Base-by-base conservation (phyloP, 2,797 vertebrate genomes). In the Hemitrygon akajei region DNA sequence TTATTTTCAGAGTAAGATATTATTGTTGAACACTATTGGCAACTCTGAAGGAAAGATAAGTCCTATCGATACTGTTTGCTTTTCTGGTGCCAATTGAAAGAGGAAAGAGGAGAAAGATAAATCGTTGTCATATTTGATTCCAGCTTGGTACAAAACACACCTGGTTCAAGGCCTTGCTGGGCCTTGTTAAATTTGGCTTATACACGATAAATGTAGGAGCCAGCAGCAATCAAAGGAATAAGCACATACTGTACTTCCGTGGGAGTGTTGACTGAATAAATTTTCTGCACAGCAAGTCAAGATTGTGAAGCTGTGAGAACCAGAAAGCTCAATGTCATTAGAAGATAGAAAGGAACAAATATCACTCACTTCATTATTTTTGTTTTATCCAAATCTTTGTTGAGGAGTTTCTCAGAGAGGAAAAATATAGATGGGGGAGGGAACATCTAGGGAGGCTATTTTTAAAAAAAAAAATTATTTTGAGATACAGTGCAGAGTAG, bases 241-340 rank as follows among this genome's bases (percentile, higher is more conserved):
- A 69, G 86, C 63, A 89, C 86, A 89, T 69, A 89, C n/a, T 89
- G 86, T 87, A 87, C 60, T 87, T 87, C 86, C 60, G 60, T 89
- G 86, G 86, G 86, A 66, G 63, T 89, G 63, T 89, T 89, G 86
- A 89, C 60, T 37, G 86, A 89, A 89, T 89, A 69, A 69, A 40
- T 89, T 69, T 89, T 89, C 86, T 89, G 63, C 63, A 69, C 60
- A 89, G 86, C 66, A 89, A 89, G 63, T 60, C 60, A 34, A 89
- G 86, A 69, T 89, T 89, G 60, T 37, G 66, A 89, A 89, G n/a
- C 86, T 89, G 86, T 89, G 86, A 89, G 86, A 89, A 69, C 63
- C 86, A 89, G 60, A 89, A 89, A 69, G 16, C 60, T 69, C 18
- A 34, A 34, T 10, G 66, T 89, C n/a, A 20, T 20, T 34, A 69